These are phyloP conservation scores for Brachycybe producta DNA, from an alignment of 2,888 invertebrate genomes.

Conservation along the genomic window DNA sequence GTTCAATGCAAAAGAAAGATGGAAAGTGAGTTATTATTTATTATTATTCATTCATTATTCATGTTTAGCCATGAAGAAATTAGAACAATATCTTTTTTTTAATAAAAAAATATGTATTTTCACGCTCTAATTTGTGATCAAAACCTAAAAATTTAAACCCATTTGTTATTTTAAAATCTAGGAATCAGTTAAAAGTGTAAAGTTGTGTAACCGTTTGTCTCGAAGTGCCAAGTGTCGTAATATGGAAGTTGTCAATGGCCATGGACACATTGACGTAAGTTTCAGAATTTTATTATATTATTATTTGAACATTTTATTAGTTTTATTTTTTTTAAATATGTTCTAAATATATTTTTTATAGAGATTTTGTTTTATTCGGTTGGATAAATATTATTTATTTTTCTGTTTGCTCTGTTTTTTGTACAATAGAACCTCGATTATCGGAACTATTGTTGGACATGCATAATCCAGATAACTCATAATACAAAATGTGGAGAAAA, in stretches of 20 bases:
- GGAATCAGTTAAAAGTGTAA: conserved; percentile 36
- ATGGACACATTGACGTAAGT: conserved; percentile 10
- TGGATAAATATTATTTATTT: no score
- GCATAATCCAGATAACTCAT: no score
- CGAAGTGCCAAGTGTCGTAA: conserved; percentile 28
- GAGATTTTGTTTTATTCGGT: neutral
- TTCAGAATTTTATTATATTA: neutral
- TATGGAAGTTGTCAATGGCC: conserved; percentile 14
- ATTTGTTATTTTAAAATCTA: conserved; percentile 24
- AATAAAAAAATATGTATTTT: no score
- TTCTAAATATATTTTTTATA: neutral
- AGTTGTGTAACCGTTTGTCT: conserved; percentile 35
- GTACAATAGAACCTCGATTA: no score
- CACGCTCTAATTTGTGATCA: neutral
- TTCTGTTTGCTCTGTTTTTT: no score
- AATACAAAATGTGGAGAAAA: no score
- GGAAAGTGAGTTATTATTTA: conserved; percentile 34
- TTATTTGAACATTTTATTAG: neutral
- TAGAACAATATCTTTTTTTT: no score
- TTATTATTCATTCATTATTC: neutral
- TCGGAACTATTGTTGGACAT: no score
- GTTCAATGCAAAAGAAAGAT: conserved; percentile 37
- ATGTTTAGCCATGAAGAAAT: neutral
- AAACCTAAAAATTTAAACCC: neutral
- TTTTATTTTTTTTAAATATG: neutral